A percentile compares a stretch with the other conserved stretches of the same genome.
These are phyloP conservation scores for Isoperla grammatica DNA, from an alignment of 2,888 invertebrate genomes.

Conservation along the genomic window DNA sequence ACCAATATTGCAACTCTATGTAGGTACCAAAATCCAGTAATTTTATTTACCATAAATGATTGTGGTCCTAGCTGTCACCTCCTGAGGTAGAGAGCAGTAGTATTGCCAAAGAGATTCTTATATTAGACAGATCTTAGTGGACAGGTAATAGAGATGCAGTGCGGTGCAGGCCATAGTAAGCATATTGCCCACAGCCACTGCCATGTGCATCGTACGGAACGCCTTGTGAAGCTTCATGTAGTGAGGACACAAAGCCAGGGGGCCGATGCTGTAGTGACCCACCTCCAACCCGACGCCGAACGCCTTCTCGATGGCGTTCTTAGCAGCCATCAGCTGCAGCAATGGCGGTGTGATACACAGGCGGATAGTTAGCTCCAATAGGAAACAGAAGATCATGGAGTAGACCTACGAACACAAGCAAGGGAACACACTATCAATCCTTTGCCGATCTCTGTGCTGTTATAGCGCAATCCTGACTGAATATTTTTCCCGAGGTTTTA, in stretches of 20 bases:
- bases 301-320: constrained; percentile 67
- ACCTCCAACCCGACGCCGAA: constrained; percentile 75
- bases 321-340: constrained; percentile 64
- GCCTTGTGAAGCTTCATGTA: constrained; percentile 67
- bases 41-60: too few relatives aligned
- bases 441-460: too few relatives aligned
- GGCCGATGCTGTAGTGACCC: constrained; percentile 65
- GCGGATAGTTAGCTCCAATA: constrained; percentile 69
- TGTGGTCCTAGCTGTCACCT: too few relatives aligned
- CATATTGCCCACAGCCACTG: constrained; percentile 76
- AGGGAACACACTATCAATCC: too few relatives aligned
- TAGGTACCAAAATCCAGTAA: too few relatives aligned
- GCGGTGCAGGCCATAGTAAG: constrained; percentile 60
- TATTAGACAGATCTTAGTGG: constrained; percentile 44
- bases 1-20: too few relatives aligned
- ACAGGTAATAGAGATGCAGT: constrained; percentile 61
- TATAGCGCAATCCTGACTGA: too few relatives aligned
- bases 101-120: too few relatives aligned
- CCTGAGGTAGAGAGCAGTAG: too few relatives aligned
- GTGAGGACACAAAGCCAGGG: constrained; percentile 68
- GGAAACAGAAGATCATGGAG: constrained; percentile 59
- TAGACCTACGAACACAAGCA: constrained; percentile 55
- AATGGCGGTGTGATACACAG: constrained; percentile 70
- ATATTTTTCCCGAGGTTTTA: too few relatives aligned
- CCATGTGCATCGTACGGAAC: constrained; percentile 71